phyloP scores from a whole-genome alignment of 2,113 vertebrate genomes.

The Dendrocopos noguchii region DNA sequence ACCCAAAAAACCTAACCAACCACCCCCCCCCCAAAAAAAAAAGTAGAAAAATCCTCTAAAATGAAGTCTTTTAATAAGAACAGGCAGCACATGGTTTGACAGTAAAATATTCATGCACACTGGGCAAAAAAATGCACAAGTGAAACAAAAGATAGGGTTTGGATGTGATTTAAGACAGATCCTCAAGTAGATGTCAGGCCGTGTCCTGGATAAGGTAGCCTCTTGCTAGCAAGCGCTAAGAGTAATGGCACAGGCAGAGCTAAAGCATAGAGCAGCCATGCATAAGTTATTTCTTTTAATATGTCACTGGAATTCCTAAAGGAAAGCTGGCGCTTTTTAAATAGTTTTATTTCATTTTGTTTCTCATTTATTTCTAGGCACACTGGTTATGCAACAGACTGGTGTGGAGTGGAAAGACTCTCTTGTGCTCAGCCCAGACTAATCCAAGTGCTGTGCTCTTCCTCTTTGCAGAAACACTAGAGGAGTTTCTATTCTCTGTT shows the following conservation, averaged over 20 bases:
- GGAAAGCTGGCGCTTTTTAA: not conserved
- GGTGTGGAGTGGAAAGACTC: not conserved
- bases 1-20: no score
- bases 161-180: not conserved
- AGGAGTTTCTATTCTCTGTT: slow-evolving; percentile 40
- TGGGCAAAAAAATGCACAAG: not conserved
- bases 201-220: not conserved
- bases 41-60: not conserved
- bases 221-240: not conserved
- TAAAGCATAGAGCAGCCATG: not conserved
- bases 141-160: not conserved
- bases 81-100: not conserved
- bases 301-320: slow-evolving; percentile 29
- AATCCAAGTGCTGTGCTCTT: not conserved
- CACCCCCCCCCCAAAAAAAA: no score
- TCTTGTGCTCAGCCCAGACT: slow-evolving; percentile 11
- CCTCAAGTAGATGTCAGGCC: not conserved
- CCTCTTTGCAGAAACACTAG: slow-evolving; percentile 48
- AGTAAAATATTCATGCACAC: not conserved
- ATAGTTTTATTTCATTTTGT: slow-evolving; percentile 19
- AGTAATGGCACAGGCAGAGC: slow-evolving; percentile 3
- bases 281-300: slow-evolving; percentile 16
- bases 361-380: slow-evolving; percentile 48
- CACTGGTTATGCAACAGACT: not conserved
- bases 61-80: not conserved